Percentiles rank a stretch among this genome's conserved stretches.
These are phyloP conservation scores for Drosophila maculinotata DNA, from an alignment of 2,888 invertebrate genomes.

Conservation along the genomic window DNA sequence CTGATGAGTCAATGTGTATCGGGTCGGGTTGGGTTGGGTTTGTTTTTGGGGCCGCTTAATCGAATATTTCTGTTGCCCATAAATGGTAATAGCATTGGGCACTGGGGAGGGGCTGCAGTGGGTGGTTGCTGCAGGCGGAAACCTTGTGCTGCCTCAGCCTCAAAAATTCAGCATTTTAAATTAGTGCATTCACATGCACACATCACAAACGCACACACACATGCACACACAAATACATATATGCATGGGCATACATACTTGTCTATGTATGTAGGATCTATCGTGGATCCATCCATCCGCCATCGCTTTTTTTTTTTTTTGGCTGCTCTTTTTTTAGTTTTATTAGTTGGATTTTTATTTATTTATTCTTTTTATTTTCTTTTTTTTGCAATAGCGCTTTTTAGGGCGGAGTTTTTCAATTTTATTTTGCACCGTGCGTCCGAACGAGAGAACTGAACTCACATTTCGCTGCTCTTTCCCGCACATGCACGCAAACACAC, in stretches of 20 bases:
- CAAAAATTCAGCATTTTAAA: conserved; percentile 81
- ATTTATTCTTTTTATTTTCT: conserved; percentile 52
- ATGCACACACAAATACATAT: conserved; percentile 8
- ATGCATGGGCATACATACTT: conserved; percentile 7
- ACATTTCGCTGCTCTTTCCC: conserved; percentile 49
- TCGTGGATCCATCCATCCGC: conserved; percentile 42
- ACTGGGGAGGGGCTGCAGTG: background rate
- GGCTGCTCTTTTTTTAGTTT: conserved; percentile 58
- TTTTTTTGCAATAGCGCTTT: conserved; percentile 68
- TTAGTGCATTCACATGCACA: conserved; percentile 71
- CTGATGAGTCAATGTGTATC: conserved; percentile 43
- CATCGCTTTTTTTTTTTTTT: conserved; percentile 51
- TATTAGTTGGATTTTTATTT: conserved; percentile 78
- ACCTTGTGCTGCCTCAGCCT: conserved; percentile 20
- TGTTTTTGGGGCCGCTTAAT: conserved; percentile 64
- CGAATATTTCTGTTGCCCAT: conserved; percentile 77
- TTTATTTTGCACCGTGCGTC: conserved; percentile 78
- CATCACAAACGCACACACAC: conserved; percentile 11
- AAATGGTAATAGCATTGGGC: conserved; percentile 64
- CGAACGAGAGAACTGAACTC: conserved; percentile 62
- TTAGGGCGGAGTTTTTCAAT: conserved; percentile 85
- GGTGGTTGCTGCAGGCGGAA: background rate
- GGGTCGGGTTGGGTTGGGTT: conserved; percentile 12
- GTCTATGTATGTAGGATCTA: conserved; percentile 32
- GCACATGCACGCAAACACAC: conserved; percentile 36